phyloP scores from a whole-genome alignment of 2,113 vertebrate species.

The Symphodus melops region DNA sequence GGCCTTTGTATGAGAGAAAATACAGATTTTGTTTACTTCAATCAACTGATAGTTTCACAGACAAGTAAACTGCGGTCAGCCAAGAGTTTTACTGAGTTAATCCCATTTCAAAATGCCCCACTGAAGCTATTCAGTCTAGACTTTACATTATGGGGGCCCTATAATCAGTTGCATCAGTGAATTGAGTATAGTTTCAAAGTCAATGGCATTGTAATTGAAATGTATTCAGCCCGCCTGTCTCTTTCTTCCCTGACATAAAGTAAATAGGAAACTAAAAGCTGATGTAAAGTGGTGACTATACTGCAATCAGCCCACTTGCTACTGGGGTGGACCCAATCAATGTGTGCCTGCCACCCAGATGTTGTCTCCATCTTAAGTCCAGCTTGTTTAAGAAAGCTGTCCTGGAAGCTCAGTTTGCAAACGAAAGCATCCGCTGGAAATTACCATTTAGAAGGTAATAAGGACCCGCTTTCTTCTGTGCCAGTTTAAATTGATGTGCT shows the following conservation, averaged over 20 bases:
- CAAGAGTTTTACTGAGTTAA: constrained; percentile 21
- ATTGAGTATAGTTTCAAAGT: constrained; percentile 73
- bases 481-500: constrained; percentile 32
- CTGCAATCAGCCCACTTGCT: constrained; percentile 76
- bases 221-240: constrained; percentile 37
- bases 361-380: constrained; percentile 72
- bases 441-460: constrained; percentile 82
- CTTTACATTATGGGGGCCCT: constrained; percentile 62
- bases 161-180: constrained; percentile 76
- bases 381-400: constrained; percentile 77
- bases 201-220: constrained; percentile 67
- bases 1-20: too few relatives aligned
- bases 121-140: constrained; percentile 35
- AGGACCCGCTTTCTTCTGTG: constrained; percentile 80
- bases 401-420: constrained; percentile 78
- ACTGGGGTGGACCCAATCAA: constrained; percentile 76
- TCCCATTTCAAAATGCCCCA: constrained; percentile 48
- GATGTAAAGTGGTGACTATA: constrained; percentile 12
- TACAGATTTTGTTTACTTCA: too few relatives aligned
- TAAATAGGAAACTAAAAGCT: constrained; percentile 77
- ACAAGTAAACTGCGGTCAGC: too few relatives aligned
- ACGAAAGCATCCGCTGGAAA: constrained; percentile 83
- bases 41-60: too few relatives aligned
- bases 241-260: constrained; percentile 63
- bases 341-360: constrained; percentile 67